Evolutionary conservation across 1,140 invertebrate species (phyloP), one percentile per base, ranked within the genome.

Genomic region (Lethocerus indicus): DNA sequence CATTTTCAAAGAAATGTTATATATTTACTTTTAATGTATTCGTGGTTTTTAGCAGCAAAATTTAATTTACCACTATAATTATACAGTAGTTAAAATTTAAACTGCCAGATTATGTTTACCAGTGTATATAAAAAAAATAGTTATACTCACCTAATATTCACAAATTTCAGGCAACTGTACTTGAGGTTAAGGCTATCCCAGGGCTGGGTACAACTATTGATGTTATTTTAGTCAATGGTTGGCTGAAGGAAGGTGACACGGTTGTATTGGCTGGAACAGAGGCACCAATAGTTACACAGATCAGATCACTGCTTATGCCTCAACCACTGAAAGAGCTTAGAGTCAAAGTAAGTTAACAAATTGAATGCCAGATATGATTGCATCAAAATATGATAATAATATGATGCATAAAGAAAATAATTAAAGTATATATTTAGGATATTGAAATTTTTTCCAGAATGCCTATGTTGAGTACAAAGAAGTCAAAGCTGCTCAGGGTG

Each of bases 181-280:
- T 99, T 59, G 95, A 98, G 75, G 94, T 98, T 3, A 98, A 98
- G 76, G 91, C 93, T 1, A 84, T 98, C 58, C 81, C 89, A 29
- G 96, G 96, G 40, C 70, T 98, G 50, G 96, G 96, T 23, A 99
- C 94, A 48, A 99, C 96, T 4, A 94, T 99, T 60, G 96, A 99
- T 73, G 87, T 93, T 27, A 97, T 98, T 66, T 73, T 99, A 45
- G 87, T 99, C 29, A 98, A 99, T 70, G 96, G 96, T 14, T 81
- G 75, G 16, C 67, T 99, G 24, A 72, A 72, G 37, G 92, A 96
- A 67, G 90, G 92, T 21, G 91, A 98, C 57, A 92, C 87, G 0
- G 83, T 97, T 64, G 77, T 99, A 24, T 66, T 98, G 28, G 93
- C 95, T 9, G 96, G 95, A 27, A 95, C 91, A 3, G 95, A 99